Evolutionary conservation across 2,797 vertebrate genomes (phyloP), one percentile per base, ranked within the genome.

Genomic region (Toxotes lorentzi): DNA sequence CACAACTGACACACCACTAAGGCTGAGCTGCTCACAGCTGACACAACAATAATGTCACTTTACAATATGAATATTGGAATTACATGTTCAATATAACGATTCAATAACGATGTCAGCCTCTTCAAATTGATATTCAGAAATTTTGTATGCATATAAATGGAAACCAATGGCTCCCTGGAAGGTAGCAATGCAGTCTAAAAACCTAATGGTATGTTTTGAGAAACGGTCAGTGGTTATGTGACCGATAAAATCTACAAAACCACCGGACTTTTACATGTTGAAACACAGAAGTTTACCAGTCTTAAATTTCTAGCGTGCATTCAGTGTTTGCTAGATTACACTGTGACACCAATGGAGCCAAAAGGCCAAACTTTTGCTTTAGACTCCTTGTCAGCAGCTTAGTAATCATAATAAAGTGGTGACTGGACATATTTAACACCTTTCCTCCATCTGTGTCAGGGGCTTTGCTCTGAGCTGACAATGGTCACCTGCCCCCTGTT

Each of bases 381-480:
- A 41, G 23, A 16, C 45, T 16, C 3, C 64, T 47, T 78, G 67
- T 81, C 75, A 81, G 75, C 73, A 81, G 68, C 58, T 53, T 16
- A n/a, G 32, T 54, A 8, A 48, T 40, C 21, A 27, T 53, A 35
- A 54, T 9, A 27, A 68, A 43, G 67, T 73, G 60, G 24, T n/a
- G 62, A 51, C 41, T 30, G 68, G 27, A 17, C 5, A 11, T 19
- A 70, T 53, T 24, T 35, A 50, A 43, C 62, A 60, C 21, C 62
- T 68, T 24, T 47, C 21, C 53, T 62, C 24, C 16, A 47, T 54
- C 17, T 3, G 41, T 81, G 73, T 65, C 70, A 56, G 16, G 56
- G 41, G n/a, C 41, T 27, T 51, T 24, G 48, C 70, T 85, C 21
- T 60, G 27, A 73, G 34, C 53, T 45, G 70, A 60, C n/a, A 61